Conservation (phyloP, 2,113 vertebrate species). For the Suricata suricatta region DNA sequence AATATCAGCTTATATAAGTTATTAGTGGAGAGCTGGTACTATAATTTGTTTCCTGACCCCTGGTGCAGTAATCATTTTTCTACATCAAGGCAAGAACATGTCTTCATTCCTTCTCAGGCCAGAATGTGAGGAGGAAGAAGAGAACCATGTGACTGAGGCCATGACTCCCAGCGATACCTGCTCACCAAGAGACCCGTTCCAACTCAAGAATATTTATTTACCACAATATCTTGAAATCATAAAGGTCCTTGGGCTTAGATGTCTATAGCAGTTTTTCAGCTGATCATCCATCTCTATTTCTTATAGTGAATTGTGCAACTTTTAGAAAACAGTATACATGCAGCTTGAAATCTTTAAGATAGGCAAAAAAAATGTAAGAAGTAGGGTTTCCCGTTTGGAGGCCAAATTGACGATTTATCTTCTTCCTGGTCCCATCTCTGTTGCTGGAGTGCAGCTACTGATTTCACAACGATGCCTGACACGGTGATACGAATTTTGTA, state of each 20-base stretch:
- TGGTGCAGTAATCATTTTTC: background rate
- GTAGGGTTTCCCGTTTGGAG: background rate
- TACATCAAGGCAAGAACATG: background rate
- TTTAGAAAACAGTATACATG: background rate
- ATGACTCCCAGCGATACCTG: background rate
- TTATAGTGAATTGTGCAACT: slow-evolving; percentile 4
- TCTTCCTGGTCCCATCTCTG: background rate
- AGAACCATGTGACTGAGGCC: background rate
- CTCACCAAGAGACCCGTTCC: background rate
- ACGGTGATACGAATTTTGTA: background rate
- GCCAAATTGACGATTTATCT: background rate
- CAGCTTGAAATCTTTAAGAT: slow-evolving; percentile 41
- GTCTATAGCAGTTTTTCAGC: background rate
- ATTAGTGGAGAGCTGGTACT: background rate
- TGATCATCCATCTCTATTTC: background rate
- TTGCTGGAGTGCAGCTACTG: background rate
- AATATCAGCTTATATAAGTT: background rate
- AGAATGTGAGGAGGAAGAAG: background rate
- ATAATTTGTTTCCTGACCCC: background rate
- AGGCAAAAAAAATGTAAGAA: background rate
- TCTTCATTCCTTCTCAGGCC: background rate
- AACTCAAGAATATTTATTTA: background rate
- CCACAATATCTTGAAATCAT: background rate
- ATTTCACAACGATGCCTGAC: background rate
- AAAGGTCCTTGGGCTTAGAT: background rate